Percentiles rank a stretch among this genome's conserved stretches.
Evolutionary conservation across 1,140 invertebrate species (phyloP).

Genomic region (Neodiprion fabricii): DNA sequence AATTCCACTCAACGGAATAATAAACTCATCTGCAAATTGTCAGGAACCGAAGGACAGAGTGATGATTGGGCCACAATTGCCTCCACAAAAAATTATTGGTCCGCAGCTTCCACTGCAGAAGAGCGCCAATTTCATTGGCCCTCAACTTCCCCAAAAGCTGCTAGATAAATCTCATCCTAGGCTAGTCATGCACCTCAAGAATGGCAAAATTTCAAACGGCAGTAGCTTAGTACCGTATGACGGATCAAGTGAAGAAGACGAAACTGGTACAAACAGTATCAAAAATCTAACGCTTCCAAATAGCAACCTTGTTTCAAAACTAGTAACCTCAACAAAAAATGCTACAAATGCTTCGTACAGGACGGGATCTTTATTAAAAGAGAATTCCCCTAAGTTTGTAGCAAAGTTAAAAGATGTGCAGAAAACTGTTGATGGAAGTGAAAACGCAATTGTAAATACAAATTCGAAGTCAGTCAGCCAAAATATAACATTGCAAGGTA

Average conservation of each 20-base stretch:
- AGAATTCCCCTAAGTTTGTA: neutral
- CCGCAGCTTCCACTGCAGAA: constrained; percentile 30
- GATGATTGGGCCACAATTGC: constrained; percentile 23
- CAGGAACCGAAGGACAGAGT: constrained; percentile 21
- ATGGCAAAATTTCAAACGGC: constrained; percentile 49
- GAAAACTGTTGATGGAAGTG: neutral
- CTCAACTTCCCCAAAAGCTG: constrained; percentile 47
- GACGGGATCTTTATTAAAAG: neutral
- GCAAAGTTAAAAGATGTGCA: neutral
- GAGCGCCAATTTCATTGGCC: constrained; percentile 46
- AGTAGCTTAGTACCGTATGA: constrained; percentile 56
- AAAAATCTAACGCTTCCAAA: neutral
- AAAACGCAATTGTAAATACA: constrained; percentile 5
- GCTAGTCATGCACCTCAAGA: constrained; percentile 49
- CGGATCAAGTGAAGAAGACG: constrained; percentile 57
- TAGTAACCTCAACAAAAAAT: neutral
- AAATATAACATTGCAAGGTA: neutral
- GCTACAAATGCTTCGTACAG: neutral
- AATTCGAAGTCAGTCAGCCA: constrained; percentile 14
- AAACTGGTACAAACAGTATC: constrained; percentile 21
- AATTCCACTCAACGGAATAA: constrained; percentile 30
- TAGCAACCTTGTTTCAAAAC: neutral
- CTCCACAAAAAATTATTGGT: constrained; percentile 30
- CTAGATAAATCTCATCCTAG: constrained; percentile 45
- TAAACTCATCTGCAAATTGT: constrained; percentile 28